A percentile compares a stretch with the other conserved stretches of the same genome.
Evolutionary conservation across 2,888 invertebrate species (phyloP).

Genomic region (Agonopterix arenella): DNA sequence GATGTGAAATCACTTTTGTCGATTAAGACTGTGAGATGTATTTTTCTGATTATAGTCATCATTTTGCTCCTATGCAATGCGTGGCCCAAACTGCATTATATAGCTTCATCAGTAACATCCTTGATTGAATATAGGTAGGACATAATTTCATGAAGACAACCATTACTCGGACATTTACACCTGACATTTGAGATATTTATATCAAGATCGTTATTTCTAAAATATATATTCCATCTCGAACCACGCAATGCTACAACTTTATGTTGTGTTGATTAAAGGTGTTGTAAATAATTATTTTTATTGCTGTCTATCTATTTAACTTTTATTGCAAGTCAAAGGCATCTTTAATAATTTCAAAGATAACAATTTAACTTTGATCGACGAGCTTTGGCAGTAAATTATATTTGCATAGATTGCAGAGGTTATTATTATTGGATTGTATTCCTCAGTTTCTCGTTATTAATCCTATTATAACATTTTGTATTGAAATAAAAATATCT

Average conservation of each 20-base stretch:
- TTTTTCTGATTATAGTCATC: no score
- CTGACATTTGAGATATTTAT: constrained; percentile 32
- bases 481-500: no score
- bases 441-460: no score
- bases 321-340: background rate
- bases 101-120: constrained; percentile 12
- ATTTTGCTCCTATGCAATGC: no score
- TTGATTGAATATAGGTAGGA: constrained; percentile 31
- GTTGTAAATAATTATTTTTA: constrained; percentile 7
- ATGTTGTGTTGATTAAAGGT: constrained; percentile 15
- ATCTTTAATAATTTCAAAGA: background rate
- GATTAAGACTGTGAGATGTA: no score
- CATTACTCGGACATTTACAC: constrained; percentile 41
- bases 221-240: constrained; percentile 24
- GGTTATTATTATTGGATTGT: no score
- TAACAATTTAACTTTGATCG: background rate
- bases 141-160: constrained; percentile 22
- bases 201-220: constrained; percentile 23
- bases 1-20: no score
- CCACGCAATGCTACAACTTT: constrained; percentile 15
- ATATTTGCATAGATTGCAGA: no score
- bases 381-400: no score
- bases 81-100: no score
- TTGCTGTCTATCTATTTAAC: constrained; percentile 2
- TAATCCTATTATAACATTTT: no score